Evolutionary conservation across 2,888 invertebrate species (phyloP), one percentile per base, ranked within the genome.

Genomic region (Baccha elongata): DNA sequence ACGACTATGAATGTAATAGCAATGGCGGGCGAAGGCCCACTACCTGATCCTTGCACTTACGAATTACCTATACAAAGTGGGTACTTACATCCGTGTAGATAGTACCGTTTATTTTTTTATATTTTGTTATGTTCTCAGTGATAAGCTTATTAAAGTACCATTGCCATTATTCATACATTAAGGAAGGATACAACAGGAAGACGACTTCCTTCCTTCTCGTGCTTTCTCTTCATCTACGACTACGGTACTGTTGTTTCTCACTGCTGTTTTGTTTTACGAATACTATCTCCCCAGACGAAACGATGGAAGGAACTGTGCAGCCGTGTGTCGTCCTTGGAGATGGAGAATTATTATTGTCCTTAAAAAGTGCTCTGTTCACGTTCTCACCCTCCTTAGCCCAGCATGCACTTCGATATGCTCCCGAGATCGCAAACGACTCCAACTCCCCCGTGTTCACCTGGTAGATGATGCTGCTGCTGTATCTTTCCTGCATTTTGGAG

Each of bases 141-240:
- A 83, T 83, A 83, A 83, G 83, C 83, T 83, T 83, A 83, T 83
- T 83, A 83, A 83, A 83, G 83, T 83, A 78, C 78, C 83, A 78
- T 72, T 78, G 78, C 83, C 78, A 78, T 83, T 68, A 83, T 64
- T 83, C 78, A 83, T 83, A 78, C 78, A 83, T 83, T 78, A 83
- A 78, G 83, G 83, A 83, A 83, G 72, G 83, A 83, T 83, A 64
- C 83, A 72, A 55, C 72, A 78, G 78, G 78, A 83, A 72, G 83
- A 68, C 48, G 78, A 83, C 67, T 83, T 83, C 83, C 83, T 78
- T 83, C 78, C 78, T 72, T 73, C 26, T 62, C 53, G 58, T 62
- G 60, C 62, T 72, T 32, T 58, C 52, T 68, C 44, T 17, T 11
- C 60, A 44, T 40, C 55, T 17, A 29, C 29, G 21, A 4, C 10